A percentile compares a stretch with the other conserved stretches of the same genome.
Evolutionary conservation across 2,888 invertebrate genomes (phyloP).

Genomic region (Leptinotarsa rubiginosa): DNA sequence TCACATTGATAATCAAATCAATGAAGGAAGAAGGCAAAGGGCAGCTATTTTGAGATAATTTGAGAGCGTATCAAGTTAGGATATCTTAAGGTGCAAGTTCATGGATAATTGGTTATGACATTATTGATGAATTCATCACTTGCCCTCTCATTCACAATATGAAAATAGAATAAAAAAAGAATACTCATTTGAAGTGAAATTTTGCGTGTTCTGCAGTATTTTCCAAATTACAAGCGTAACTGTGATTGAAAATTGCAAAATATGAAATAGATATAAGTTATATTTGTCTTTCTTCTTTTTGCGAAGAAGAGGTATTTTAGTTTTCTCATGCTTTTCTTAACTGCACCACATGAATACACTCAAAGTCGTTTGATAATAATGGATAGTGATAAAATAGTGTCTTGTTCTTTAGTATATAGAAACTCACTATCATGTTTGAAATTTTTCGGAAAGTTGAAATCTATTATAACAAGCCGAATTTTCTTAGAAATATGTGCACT

Average conservation of each 20-base stretch:
- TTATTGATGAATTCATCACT: no score
- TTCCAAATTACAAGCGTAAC: constrained; percentile 42
- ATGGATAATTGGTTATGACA: no score
- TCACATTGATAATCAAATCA: neutral
- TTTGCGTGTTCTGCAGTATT: constrained; percentile 21
- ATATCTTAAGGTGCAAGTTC: no score
- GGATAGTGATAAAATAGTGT: constrained; percentile 37
- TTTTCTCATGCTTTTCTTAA: constrained; percentile 1
- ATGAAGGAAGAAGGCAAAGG: neutral
- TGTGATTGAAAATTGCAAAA: constrained; percentile 42
- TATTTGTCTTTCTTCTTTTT: constrained; percentile 21
- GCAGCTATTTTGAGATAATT: neutral
- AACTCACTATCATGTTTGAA: constrained; percentile 11
- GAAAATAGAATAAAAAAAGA: neutral
- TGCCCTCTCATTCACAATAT: no score
- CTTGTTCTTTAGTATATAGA: constrained; percentile 35
- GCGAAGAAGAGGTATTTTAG: constrained; percentile 4
- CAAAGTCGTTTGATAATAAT: neutral
- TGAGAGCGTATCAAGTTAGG: neutral
- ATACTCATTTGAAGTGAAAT: constrained; percentile 5
- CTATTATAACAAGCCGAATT: neutral
- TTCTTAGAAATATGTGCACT: neutral
- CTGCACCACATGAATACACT: constrained; percentile 1
- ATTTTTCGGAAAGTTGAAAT: constrained; percentile 2
- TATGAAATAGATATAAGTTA: constrained; percentile 37